These are phyloP conservation scores for Okapia johnstoni DNA, from an alignment of 2,113 vertebrate genomes.

Conservation along the genomic window DNA sequence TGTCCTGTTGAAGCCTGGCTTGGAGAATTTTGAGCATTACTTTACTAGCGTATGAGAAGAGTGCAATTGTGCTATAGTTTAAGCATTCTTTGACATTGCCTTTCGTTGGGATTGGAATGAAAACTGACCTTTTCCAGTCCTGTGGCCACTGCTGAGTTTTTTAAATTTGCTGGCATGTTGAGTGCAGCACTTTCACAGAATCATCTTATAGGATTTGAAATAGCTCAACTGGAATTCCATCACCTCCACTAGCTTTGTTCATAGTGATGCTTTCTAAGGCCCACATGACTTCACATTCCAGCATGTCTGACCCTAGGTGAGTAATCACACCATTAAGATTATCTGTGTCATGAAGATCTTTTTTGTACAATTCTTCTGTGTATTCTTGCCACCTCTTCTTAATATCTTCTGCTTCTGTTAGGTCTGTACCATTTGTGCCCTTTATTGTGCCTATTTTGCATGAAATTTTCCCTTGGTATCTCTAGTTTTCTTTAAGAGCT, in stretches of 20 bases:
- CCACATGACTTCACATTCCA: not conserved
- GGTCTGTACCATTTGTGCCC: not conserved
- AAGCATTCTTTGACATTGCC: not conserved
- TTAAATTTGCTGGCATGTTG: not conserved
- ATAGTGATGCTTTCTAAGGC: not conserved
- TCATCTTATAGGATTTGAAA: not conserved
- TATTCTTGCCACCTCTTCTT: not conserved
- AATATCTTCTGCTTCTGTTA: not conserved
- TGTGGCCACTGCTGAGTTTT: not conserved
- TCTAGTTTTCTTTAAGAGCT: not conserved
- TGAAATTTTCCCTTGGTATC: not conserved
- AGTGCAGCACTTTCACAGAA: not conserved
- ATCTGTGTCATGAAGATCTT: not conserved
- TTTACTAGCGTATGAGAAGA: fast-evolving
- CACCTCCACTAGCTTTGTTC: not conserved
- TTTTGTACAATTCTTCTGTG: not conserved
- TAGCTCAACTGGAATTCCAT: not conserved
- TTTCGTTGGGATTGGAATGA: not conserved
- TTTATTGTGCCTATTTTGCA: not conserved
- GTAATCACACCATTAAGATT: not conserved
- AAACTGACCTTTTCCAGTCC: not conserved
- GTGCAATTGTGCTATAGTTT: not conserved
- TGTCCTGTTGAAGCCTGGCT: not conserved
- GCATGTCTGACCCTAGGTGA: not conserved
- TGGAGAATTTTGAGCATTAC: not conserved